Conservation (phyloP, 2,113 vertebrate genomes). For the Tenrec ecaudatus region DNA sequence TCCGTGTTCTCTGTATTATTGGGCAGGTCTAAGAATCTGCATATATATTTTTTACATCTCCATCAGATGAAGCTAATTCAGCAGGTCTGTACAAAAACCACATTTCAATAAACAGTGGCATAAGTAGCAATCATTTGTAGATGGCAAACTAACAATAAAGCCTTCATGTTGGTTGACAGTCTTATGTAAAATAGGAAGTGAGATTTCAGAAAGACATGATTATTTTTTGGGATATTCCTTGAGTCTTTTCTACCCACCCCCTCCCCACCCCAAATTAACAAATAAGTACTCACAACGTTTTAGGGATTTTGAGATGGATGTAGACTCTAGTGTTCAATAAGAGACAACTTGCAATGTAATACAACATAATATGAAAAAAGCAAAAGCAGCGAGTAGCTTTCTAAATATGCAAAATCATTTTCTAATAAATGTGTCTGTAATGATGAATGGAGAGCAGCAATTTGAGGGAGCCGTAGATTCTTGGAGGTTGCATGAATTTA, state of each 20-base stretch:
- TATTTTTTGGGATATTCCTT: not conserved
- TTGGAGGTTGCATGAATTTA: not conserved
- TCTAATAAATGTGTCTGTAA: not conserved
- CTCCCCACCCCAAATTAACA: not conserved
- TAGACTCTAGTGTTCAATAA: not conserved
- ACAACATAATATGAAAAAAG: not conserved
- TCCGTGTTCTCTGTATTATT: not conserved
- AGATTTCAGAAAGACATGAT: slow-evolving; percentile 30
- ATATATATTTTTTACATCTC: not conserved
- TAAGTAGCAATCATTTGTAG: slow-evolving; percentile 30
- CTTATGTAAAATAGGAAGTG: not conserved
- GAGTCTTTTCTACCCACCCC: not conserved
- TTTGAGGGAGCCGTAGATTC: not conserved
- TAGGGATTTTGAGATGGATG: not conserved
- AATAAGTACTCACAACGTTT: not conserved
- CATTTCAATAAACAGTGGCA: slow-evolving; percentile 3
- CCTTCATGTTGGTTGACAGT: not conserved
- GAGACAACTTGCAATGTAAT: not conserved
- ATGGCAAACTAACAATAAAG: slow-evolving; percentile 5
- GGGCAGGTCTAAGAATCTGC: not conserved
- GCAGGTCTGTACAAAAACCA: not conserved
- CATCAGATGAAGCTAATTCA: not conserved
- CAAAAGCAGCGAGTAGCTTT: not conserved
- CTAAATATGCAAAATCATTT: not conserved
- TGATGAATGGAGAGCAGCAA: slow-evolving; percentile 5